These are phyloP conservation scores for Athrips mouffetella DNA, from an alignment of 2,888 invertebrate species.

Conservation along the genomic window DNA sequence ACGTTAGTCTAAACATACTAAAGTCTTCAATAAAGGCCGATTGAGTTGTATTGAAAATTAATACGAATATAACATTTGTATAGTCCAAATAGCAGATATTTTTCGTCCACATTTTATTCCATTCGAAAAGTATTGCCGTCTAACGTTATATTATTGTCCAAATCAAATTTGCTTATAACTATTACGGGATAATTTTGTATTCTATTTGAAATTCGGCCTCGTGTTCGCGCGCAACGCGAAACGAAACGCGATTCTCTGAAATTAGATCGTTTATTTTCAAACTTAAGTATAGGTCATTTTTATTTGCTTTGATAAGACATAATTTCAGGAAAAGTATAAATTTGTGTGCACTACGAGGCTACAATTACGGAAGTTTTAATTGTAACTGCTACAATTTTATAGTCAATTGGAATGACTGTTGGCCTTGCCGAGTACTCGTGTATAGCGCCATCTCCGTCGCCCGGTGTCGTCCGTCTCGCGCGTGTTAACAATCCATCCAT, in stretches of 20 bases:
- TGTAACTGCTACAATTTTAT: constrained; percentile 38
- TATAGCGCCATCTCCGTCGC: constrained; percentile 41
- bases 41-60: constrained; percentile 32
- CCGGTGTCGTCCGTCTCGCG: constrained; percentile 62
- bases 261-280: too few species aligned
- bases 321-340: neutral
- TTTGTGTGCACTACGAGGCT: too few species aligned
- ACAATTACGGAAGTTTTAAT: neutral
- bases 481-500: constrained; percentile 68
- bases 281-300: neutral
- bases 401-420: constrained; percentile 56
- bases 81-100: constrained; percentile 69
- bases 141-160: constrained; percentile 66
- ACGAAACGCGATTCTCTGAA: too few species aligned
- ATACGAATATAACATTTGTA: constrained; percentile 56
- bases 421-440: constrained; percentile 46
- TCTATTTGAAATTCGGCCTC: constrained; percentile 35
- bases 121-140: constrained; percentile 70
- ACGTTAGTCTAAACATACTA: too few species aligned
- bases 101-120: constrained; percentile 74
- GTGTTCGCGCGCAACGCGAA: too few species aligned
- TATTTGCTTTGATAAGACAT: neutral
- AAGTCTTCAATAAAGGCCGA: too few species aligned
- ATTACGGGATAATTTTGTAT: constrained; percentile 46
- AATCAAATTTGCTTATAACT: constrained; percentile 51